A percentile compares a stretch with the other conserved stretches of the same genome.
Evolutionary conservation across 1,140 invertebrate genomes (phyloP).

Genomic region (Conus betulinus): DNA sequence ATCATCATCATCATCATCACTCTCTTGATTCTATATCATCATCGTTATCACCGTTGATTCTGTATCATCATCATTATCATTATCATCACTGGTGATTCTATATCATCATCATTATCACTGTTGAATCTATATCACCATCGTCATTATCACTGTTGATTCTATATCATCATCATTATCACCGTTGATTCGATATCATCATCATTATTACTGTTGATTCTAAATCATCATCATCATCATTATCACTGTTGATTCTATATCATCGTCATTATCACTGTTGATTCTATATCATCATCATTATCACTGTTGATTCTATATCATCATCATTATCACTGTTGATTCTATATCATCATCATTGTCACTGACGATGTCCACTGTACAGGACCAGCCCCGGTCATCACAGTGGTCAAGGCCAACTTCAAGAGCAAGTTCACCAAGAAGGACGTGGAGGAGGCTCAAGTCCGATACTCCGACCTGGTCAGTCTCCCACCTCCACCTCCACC

Average conservation of each 20-base stretch:
- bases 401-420: constrained; percentile 55
- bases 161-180: too few relatives aligned
- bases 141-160: too few relatives aligned
- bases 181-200: too few relatives aligned
- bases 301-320: background rate
- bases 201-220: too few relatives aligned
- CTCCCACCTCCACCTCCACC: background rate
- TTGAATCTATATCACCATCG: too few relatives aligned
- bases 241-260: too few relatives aligned
- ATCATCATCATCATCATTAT: too few relatives aligned
- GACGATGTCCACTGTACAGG: constrained; percentile 31
- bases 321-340: background rate
- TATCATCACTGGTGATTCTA: too few relatives aligned
- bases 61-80: too few relatives aligned
- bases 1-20: background rate
- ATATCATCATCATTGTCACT: too few relatives aligned
- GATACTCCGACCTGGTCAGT: constrained; percentile 67
- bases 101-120: too few relatives aligned
- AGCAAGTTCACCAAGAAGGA: constrained; percentile 68
- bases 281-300: background rate
- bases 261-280: background rate
- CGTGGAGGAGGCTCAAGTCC: constrained; percentile 65
- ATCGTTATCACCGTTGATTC: background rate
- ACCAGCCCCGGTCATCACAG: constrained; percentile 50
- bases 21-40: background rate